phyloP scores from a whole-genome alignment of 2,113 vertebrate species.

The Mobula birostris region DNA sequence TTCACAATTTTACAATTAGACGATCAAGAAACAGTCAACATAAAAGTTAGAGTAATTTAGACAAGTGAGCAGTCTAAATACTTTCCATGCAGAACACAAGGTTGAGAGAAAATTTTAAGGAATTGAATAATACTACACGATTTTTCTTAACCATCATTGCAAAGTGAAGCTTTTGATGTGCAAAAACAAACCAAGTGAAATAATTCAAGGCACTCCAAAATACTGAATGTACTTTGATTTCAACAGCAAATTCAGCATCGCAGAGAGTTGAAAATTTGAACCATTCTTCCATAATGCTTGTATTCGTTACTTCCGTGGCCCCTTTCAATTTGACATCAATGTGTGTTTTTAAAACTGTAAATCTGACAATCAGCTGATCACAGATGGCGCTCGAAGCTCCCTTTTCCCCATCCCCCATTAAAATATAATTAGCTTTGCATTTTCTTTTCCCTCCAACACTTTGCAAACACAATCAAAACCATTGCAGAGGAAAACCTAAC shows the following conservation, averaged over 20 bases:
- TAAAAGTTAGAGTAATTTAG: neutral
- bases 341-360: conserved; percentile 29
- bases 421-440: neutral
- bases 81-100: neutral
- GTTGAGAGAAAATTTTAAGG: too few species aligned
- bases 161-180: neutral
- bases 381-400: conserved; percentile 26
- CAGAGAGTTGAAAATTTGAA: neutral
- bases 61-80: neutral
- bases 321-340: neutral
- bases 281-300: neutral
- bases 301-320: neutral
- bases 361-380: conserved; percentile 37
- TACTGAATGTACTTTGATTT: neutral
- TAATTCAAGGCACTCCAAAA: neutral
- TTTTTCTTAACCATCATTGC: neutral
- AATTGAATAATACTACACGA: neutral
- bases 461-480: neutral
- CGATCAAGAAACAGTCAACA: conserved; percentile 3
- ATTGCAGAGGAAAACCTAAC: neutral
- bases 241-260: neutral
- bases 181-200: neutral
- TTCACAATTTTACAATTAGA: neutral
- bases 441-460: neutral
- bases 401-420: neutral